Evolutionary conservation across 2,113 vertebrate genomes (phyloP), one percentile per base, ranked within the genome.

Genomic region (Dicaeum eximium): DNA sequence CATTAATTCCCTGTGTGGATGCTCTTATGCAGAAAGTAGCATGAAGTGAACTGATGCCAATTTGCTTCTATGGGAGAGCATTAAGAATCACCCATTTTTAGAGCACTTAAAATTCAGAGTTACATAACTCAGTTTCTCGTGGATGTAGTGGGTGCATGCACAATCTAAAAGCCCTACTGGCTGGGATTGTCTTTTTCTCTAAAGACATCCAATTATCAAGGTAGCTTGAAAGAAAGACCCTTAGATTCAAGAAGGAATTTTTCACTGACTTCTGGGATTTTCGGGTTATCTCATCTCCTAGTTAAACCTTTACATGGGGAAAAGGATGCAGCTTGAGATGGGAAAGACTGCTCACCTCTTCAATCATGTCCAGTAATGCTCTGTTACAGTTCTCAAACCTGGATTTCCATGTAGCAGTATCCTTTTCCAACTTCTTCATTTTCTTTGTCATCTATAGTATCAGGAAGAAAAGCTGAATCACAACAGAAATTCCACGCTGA

Each of bases 321-420:
- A 80, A 92, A n/a, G 9, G 28, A 37, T 45, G n/a, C 31, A 51
- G 78, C 38, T 61, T 71, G 70, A 79, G 57, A 75, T 50, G 20
- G 67, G 45, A 86, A 86, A 57, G 33, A 47, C 53, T 12, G 53
- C 98, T 98, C 92, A 99, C 99, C 98, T 99, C 99, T 80, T 99
- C 98, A 15, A 99, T 99, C 99, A 99, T 99, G 88, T 99, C 99
- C 80, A 98, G 85, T 64, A 99, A 98, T 4, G 99, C 98, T 97
- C 98, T 99, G 98, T 99, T 99, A 94, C 99, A 99, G 96, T 98
- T 99, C 96, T 99, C 99, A 96, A 99, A 99, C 54, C 99, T 98
- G 16, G 98, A 98, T 98, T 98, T 99, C 99, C 99, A 99, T 4
- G 98, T 97, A 88, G 97, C 98, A 1, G 99, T 99, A 91, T 99